Base-by-base conservation (phyloP, 1,140 invertebrate genomes). In the Holotrichia oblita region DNA sequence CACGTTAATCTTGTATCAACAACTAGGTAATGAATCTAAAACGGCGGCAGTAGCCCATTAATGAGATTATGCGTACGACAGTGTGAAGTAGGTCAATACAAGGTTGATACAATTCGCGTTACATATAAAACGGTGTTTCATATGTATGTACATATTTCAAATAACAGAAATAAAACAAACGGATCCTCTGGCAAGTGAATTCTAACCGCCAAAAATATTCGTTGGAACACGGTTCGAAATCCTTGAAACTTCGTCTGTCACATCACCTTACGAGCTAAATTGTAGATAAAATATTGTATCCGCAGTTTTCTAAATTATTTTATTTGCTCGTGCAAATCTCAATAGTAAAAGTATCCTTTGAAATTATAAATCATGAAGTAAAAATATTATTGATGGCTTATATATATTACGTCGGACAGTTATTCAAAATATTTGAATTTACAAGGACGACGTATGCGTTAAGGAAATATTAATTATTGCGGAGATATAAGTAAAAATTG, bases 91-190 rank as follows among this genome's bases (percentile, higher is more conserved):
- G 61, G 61, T 69, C 61, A 69, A 22, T 69, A 22, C 61, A 69
- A 69, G 61, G 61, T 69, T 69, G 61, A 69, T 69, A 69, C 9
- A 69, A 27, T 69, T 69, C 61, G 61, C 61, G 22, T 69, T 34
- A 34, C 61, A 27, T 69, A 69, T 69, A 34, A 17, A 55, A 55
- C 12, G n/a, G 48, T 55, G 17, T n/a, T 17, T 55, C 44, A 64
- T 64, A 64, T 64, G 59, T 17, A 64, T 2, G 22, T 48, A 48
- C 59, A 64, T 64, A 69, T 20, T 14, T 69, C 22, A 22, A 22
- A 10, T 69, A 69, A 69, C 61, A 69, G 22, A 69, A 69, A 69
- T 69, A 69, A 69, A 24, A 34, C 61, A 14, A 69, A 22, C 61
- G 8, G 9, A 6, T 69, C 48, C 48, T 55, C 61, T 69, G 61